Evolutionary conservation across 53 echinoderm and acorn worm species (phyloP).

Genomic region (Antedon mediterranea): DNA sequence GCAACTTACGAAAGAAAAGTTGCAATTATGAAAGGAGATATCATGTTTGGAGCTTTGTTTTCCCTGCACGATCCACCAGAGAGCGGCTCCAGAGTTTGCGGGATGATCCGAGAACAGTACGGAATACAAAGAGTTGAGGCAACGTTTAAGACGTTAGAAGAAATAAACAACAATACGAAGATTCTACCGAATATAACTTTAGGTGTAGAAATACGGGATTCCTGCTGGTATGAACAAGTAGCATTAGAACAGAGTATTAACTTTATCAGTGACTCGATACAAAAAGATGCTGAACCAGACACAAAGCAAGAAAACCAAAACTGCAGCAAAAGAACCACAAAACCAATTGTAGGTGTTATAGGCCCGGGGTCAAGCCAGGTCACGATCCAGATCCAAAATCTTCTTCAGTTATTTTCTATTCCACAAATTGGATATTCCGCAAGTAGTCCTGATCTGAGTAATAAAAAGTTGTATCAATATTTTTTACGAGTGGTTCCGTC

Average conservation of each 20-base stretch:
- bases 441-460: slow-evolving; percentile 86
- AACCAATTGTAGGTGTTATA: slow-evolving; percentile 78
- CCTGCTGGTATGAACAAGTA: slow-evolving; percentile 94
- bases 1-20: slow-evolving; percentile 26
- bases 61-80: slow-evolving; percentile 63
- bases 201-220: slow-evolving; percentile 86
- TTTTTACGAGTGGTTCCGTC: slow-evolving; percentile 85
- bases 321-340: background rate
- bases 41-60: slow-evolving; percentile 84
- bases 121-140: slow-evolving; percentile 93
- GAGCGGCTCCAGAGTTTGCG: slow-evolving; percentile 62
- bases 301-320: background rate
- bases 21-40: slow-evolving; percentile 69
- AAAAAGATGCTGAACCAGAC: background rate
- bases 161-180: slow-evolving; percentile 50
- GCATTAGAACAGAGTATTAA: slow-evolving; percentile 86
- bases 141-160: slow-evolving; percentile 60
- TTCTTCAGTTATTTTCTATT: slow-evolving; percentile 82
- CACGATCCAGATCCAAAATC: slow-evolving; percentile 88
- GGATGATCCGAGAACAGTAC: slow-evolving; percentile 73
- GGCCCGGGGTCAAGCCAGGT: slow-evolving; percentile 93
- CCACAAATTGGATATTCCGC: slow-evolving; percentile 93
- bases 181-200: slow-evolving; percentile 58
- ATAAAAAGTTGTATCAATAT: slow-evolving; percentile 71
- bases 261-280: slow-evolving; percentile 52